phyloP scores from a whole-genome alignment of 2,797 vertebrate species.

The Numenius phaeopus region DNA sequence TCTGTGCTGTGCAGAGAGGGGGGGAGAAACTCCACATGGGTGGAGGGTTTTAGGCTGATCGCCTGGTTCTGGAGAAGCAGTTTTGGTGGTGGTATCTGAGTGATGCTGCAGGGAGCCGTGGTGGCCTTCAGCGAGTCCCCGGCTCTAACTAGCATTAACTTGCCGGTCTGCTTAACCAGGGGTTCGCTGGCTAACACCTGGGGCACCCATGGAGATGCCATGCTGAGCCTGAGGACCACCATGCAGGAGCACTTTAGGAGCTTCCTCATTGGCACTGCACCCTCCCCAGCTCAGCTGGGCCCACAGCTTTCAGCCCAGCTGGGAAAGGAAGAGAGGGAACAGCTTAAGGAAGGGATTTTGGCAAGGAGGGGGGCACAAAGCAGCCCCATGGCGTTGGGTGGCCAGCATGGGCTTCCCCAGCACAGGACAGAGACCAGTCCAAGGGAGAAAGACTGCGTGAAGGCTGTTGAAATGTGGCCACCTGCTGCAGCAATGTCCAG shows the following conservation, averaged over 20 bases:
- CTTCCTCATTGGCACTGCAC: neutral
- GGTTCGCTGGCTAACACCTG: neutral
- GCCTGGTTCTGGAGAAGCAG: neutral
- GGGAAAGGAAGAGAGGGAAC: neutral
- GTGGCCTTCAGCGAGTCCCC: neutral
- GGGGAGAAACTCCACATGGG: rapidly evolving
- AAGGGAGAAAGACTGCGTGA: rapidly evolving
- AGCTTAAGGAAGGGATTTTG: neutral
- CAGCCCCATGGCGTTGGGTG: rapidly evolving
- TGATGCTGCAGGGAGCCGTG: neutral
- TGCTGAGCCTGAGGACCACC: neutral
- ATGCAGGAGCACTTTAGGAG: neutral
- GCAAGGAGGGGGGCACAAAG: neutral
- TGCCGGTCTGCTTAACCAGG: neutral
- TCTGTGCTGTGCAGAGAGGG: neutral
- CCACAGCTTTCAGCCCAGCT: neutral
- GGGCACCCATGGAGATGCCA: neutral
- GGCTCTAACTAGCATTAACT: neutral
- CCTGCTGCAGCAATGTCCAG: rapidly evolving
- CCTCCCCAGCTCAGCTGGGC: neutral
- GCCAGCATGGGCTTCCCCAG: rapidly evolving
- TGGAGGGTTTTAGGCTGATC: neutral
- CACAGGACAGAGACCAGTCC: rapidly evolving
- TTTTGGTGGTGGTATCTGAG: neutral
- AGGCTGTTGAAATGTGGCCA: neutral